Evolutionary conservation across 2,797 vertebrate genomes (phyloP).

Genomic region (Tenualosa ilisha): DNA sequence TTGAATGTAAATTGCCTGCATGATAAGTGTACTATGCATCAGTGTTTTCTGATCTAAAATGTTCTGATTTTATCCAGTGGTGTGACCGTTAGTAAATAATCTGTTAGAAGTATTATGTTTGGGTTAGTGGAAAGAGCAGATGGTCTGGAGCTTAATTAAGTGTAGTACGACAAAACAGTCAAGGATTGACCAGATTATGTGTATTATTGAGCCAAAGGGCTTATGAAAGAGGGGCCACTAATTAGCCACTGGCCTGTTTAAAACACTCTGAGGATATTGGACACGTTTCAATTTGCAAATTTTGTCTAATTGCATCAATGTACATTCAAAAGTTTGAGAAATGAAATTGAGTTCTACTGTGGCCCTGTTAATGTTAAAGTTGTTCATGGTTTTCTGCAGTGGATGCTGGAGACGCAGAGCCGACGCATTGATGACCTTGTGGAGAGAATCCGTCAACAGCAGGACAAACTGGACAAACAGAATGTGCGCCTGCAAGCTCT

Average conservation of each 20-base stretch:
- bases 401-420: slow-evolving; percentile 85
- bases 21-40: background rate
- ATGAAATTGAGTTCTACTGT: background rate
- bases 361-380: background rate
- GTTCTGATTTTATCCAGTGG: background rate
- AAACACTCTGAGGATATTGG: background rate
- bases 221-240: background rate
- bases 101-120: background rate
- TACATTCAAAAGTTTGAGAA: background rate
- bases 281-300: background rate
- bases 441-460: slow-evolving; percentile 87
- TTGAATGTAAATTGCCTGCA: background rate
- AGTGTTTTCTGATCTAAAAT: background rate
- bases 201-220: background rate
- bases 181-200: background rate
- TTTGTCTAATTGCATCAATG: background rate
- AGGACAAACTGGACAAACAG: slow-evolving; percentile 93
- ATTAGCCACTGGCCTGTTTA: background rate
- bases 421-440: slow-evolving; percentile 84
- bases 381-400: slow-evolving; percentile 60
- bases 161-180: background rate
- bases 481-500: slow-evolving; percentile 85
- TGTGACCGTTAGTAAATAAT: background rate
- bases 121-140: background rate
- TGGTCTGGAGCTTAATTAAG: background rate